A percentile compares a stretch with the other conserved stretches of the same genome.
Conservation (phyloP, 2,888 invertebrate genomes). For the Ditula angustiorana region DNA sequence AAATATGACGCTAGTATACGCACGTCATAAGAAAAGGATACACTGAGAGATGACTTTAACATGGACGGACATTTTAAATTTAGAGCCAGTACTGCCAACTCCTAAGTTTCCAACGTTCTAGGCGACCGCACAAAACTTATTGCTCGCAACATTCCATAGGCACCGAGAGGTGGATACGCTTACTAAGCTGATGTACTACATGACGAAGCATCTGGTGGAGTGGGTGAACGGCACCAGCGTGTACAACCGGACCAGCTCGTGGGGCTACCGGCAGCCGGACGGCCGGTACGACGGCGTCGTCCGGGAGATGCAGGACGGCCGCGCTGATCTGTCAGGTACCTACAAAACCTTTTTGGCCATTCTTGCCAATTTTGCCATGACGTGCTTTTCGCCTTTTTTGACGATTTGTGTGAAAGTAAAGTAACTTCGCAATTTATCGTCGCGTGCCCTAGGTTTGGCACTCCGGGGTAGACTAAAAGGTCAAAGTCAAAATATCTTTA, state of each 20-base stretch:
- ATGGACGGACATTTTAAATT: no score
- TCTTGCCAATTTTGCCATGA: no score
- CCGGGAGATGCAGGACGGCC: conserved; percentile 56
- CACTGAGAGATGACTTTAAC: no score
- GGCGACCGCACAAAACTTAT: background rate
- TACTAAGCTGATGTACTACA: conserved; percentile 60
- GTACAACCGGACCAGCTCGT: conserved; percentile 49
- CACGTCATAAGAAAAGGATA: no score
- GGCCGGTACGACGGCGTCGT: conserved; percentile 63
- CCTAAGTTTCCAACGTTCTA: background rate
- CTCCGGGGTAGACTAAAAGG: no score
- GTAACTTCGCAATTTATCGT: no score
- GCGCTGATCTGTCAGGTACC: conserved; percentile 62
- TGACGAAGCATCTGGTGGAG: conserved; percentile 54
- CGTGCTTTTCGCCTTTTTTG: no score
- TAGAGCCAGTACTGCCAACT: no score
- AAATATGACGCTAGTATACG: no score
- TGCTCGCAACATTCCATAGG: conserved; percentile 33
- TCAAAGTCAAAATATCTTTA: no score
- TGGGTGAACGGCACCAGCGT: conserved; percentile 61
- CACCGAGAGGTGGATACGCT: conserved; percentile 58
- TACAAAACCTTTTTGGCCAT: background rate
- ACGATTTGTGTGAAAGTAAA: no score
- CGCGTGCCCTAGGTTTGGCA: no score
- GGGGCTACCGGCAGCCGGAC: conserved; percentile 61